Evolutionary conservation across 2,113 vertebrate species (phyloP).

Genomic region (Pseudorectes ferrugineus): DNA sequence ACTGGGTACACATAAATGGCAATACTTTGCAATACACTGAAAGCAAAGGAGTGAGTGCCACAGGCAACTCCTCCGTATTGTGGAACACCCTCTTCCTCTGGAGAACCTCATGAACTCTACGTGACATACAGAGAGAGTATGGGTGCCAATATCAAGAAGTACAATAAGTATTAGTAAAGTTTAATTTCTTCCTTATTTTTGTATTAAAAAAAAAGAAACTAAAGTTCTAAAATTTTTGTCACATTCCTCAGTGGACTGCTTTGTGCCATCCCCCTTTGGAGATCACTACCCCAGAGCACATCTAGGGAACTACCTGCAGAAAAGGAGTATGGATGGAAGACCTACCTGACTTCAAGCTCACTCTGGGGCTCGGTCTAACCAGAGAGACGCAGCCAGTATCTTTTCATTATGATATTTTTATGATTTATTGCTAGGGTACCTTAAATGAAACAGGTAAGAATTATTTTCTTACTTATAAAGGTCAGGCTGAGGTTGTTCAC

Average conservation of each 20-base stretch:
- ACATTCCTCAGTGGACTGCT: fast-evolving
- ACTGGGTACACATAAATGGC: background rate
- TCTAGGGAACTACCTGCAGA: background rate
- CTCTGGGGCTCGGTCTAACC: background rate
- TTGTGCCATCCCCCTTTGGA: background rate
- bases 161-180: background rate
- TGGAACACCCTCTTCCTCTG: background rate
- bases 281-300: background rate
- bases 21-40: fast-evolving
- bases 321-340: background rate
- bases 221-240: background rate
- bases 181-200: background rate
- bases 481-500: slow-evolving; percentile 97
- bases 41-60: background rate
- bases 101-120: background rate
- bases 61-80: fast-evolving
- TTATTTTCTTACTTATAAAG: slow-evolving; percentile 89
- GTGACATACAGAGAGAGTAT: background rate
- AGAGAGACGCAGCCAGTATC: background rate
- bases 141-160: background rate
- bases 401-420: background rate
- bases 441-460: background rate
- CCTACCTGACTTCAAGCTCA: background rate
- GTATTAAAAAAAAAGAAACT: background rate
- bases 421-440: background rate